Evolutionary conservation across 2,888 invertebrate genomes (phyloP).

Genomic region (Antheraea assamensis): DNA sequence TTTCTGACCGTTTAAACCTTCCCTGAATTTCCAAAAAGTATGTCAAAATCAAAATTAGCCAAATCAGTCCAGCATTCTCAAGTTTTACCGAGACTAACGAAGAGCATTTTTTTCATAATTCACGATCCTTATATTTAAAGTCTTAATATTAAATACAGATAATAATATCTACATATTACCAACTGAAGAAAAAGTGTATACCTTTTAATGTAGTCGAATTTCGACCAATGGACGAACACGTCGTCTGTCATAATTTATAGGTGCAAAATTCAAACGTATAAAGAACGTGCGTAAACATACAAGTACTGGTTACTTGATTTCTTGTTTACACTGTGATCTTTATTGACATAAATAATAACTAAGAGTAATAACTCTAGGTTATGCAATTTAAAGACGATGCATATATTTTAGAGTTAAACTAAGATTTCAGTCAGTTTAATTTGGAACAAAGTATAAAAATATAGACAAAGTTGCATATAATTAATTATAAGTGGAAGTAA

Average conservation of each 20-base stretch:
- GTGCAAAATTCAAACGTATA: not conserved
- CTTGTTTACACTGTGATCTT: not conserved
- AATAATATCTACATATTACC: too few species aligned
- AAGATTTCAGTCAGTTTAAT: not conserved
- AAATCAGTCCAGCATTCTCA: too few species aligned
- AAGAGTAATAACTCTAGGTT: not conserved
- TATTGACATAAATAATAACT: not conserved
- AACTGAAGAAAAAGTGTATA: too few species aligned
- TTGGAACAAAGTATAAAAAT: not conserved
- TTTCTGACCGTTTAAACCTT: too few species aligned
- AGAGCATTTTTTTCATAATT: too few species aligned
- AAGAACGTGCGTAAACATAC: not conserved
- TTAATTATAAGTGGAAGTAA: not conserved
- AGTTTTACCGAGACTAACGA: too few species aligned
- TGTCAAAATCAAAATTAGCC: too few species aligned
- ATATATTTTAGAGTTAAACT: not conserved
- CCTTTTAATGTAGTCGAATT: too few species aligned
- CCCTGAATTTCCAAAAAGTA: too few species aligned
- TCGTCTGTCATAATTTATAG: slow-evolving; percentile 24
- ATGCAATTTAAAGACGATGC: not conserved
- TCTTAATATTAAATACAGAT: too few species aligned
- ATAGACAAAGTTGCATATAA: not conserved
- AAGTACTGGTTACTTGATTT: not conserved
- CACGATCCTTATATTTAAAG: too few species aligned
- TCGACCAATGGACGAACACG: too few species aligned